Evolutionary conservation across 2,888 invertebrate species (phyloP).

Genomic region (Aromia moschata): DNA sequence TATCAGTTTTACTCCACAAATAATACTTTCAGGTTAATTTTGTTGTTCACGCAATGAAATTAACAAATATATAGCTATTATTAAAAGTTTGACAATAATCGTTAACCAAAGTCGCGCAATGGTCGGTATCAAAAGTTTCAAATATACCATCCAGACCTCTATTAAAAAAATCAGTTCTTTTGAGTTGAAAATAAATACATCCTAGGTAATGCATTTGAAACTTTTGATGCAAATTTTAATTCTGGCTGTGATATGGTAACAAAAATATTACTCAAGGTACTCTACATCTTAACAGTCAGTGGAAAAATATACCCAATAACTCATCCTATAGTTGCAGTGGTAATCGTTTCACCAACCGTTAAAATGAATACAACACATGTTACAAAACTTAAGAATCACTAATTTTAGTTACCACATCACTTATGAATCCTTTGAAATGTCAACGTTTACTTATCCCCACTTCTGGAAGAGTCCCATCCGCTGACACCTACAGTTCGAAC

Average conservation of each 20-base stretch:
- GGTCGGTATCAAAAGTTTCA: conserved; percentile 39
- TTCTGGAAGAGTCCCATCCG: conserved; percentile 89
- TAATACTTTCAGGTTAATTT: background rate
- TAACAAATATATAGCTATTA: conserved; percentile 1
- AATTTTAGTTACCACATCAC: conserved; percentile 30
- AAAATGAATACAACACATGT: background rate
- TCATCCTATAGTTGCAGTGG: background rate
- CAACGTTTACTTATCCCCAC: conserved; percentile 72
- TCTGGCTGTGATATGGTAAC: conserved; percentile 6
- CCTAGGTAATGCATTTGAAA: conserved; percentile 28
- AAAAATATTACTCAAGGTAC: background rate
- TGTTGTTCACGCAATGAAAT: conserved; percentile 1
- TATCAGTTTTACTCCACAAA: conserved; percentile 10
- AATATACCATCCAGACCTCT: conserved; percentile 23
- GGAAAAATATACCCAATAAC: background rate
- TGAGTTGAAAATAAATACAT: conserved; percentile 19
- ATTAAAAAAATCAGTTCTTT: conserved; percentile 46
- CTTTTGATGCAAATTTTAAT: conserved; percentile 21
- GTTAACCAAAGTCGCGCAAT: conserved; percentile 38
- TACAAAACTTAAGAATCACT: background rate
- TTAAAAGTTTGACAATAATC: conserved; percentile 11
- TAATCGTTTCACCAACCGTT: background rate
- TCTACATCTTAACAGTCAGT: background rate
- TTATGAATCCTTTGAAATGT: conserved; percentile 43
- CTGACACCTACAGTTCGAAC: conserved; percentile 88